Conservation (phyloP, 2,797 vertebrate genomes). For the Notolepis coatsorum region DNA sequence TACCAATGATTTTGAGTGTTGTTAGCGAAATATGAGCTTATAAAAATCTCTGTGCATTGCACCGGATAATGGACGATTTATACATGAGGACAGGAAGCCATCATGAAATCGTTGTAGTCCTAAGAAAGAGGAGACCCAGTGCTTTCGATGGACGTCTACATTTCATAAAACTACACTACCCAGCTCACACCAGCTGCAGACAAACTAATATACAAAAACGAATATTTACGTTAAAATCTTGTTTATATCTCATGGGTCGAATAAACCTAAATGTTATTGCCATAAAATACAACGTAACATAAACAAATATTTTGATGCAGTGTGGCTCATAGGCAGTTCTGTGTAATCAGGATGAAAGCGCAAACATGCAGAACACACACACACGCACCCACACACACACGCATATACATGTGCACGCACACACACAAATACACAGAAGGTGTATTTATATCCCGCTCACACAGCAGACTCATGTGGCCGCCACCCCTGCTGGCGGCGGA, state of each 20-base stretch:
- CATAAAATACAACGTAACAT: not conserved
- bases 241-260: no score
- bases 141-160: no score
- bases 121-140: no score
- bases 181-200: no score
- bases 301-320: not conserved
- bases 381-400: not conserved
- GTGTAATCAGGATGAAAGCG: constrained; percentile 65
- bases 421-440: constrained; percentile 26
- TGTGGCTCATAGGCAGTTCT: constrained; percentile 32
- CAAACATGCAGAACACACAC: not conserved
- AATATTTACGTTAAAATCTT: no score
- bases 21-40: no score
- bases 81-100: not conserved
- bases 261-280: constrained; percentile 1
- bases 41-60: no score
- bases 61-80: no score
- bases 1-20: no score
- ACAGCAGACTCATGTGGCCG: constrained; percentile 39
- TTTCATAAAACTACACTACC: no score
- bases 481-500: constrained; percentile 52
- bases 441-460: constrained; percentile 58
- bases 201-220: no score
- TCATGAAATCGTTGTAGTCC: no score
- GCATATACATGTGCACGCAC: not conserved